A percentile compares a stretch with the other conserved stretches of the same genome.
Evolutionary conservation across 2,888 invertebrate genomes (phyloP).

Genomic region (Dioctria rufipes): DNA sequence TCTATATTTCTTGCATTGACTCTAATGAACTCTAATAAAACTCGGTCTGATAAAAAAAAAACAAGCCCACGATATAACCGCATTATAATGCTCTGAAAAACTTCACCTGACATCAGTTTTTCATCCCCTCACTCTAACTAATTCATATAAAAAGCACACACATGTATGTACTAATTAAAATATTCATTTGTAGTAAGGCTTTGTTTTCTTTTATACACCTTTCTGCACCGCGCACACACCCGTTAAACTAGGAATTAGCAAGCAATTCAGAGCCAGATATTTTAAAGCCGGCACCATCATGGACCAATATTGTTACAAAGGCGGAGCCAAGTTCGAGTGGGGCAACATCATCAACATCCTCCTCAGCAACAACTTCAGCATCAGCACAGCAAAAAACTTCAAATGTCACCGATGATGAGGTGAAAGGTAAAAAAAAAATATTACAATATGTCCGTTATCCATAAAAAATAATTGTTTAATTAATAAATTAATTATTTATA

Average conservation of each 20-base stretch:
- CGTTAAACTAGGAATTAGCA: constrained; percentile 67
- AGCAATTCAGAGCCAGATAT: constrained; percentile 68
- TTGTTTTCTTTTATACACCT: constrained; percentile 41
- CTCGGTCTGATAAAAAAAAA: too few species aligned
- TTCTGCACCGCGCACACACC: constrained; percentile 7
- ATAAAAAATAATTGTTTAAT: neutral
- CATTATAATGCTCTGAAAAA: too few species aligned
- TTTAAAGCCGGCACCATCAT: constrained; percentile 75
- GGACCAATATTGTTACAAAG: constrained; percentile 71
- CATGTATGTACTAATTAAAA: too few species aligned
- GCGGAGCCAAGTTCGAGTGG: constrained; percentile 63
- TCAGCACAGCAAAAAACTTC: constrained; percentile 59
- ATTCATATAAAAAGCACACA: too few species aligned
- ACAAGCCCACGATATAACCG: too few species aligned
- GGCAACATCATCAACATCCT: constrained; percentile 53
- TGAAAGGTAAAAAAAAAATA: constrained; percentile 72
- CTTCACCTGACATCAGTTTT: too few species aligned
- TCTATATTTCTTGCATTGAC: too few species aligned
- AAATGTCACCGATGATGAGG: constrained; percentile 73
- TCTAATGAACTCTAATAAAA: too few species aligned
- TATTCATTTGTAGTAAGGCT: constrained; percentile 30
- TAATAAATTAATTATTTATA: constrained; percentile 67
- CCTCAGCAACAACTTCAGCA: constrained; percentile 62
- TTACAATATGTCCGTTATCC: neutral
- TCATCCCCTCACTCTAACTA: too few species aligned